Evolutionary conservation across 2,888 invertebrate genomes (phyloP).

Genomic region (Folsomia candida): DNA sequence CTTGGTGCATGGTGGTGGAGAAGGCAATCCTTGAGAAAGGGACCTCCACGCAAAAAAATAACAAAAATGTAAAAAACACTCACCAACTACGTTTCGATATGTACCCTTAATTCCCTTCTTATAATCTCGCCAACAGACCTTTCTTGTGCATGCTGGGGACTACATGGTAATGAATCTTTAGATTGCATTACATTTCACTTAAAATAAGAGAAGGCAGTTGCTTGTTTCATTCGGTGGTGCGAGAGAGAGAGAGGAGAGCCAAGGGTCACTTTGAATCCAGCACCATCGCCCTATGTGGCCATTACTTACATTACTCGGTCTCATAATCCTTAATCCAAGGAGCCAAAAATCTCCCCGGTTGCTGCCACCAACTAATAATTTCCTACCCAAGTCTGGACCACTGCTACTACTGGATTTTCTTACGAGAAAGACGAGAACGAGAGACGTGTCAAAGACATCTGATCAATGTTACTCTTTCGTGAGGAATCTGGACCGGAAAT

Average conservation of each 20-base stretch:
- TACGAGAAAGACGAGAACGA: neutral
- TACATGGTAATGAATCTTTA: conserved; percentile 35
- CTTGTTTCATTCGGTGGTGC: conserved; percentile 16
- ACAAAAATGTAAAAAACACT: conserved; percentile 26
- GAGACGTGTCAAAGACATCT: conserved; percentile 51
- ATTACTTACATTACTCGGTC: conserved; percentile 45
- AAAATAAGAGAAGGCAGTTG: conserved; percentile 4
- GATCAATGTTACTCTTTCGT: conserved; percentile 47
- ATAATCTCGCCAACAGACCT: neutral
- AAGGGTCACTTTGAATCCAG: conserved; percentile 48
- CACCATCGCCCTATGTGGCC: conserved; percentile 50
- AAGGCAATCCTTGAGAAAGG: conserved; percentile 37
- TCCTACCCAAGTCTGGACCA: neutral
- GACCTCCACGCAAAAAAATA: conserved; percentile 48
- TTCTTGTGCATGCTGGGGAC: neutral
- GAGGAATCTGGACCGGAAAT: conserved; percentile 51
- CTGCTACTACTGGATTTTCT: neutral
- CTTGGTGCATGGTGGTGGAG: neutral
- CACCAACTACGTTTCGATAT: conserved; percentile 13
- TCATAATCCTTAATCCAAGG: conserved; percentile 44
- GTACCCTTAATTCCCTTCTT: conserved; percentile 14
- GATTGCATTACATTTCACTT: conserved; percentile 50
- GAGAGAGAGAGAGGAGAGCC: conserved; percentile 40
- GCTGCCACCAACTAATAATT: conserved; percentile 36
- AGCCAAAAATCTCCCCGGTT: conserved; percentile 47